Evolutionary conservation across 1,140 invertebrate species (phyloP), one percentile per base, ranked within the genome.

Genomic region (Tetranychus urticae): DNA sequence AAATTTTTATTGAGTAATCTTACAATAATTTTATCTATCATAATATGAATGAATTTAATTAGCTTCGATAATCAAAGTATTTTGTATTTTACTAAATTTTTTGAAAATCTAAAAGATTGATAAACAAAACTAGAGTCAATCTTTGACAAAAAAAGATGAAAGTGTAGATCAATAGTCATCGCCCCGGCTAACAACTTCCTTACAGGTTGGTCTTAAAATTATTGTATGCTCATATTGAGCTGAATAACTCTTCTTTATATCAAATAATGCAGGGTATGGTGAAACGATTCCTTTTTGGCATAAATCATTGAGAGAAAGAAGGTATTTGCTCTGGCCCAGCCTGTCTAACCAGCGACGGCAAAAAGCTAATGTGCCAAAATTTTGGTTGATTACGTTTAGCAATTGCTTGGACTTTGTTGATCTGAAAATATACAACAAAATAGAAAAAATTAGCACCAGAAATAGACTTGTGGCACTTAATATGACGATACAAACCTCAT

Each of bases 151-250:
- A 47, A 8, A n/a, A 8, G 46, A 47, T 12, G 3, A n/a, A 47
- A 3, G 7, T 3, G 23, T 12, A 47, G 12, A 47, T 55, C 14
- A 56, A 56, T 56, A 98, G 73, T 99, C 94, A 61, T 88, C 84
- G 58, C 94, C 94, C 62, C 92, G 81, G 13, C 88, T 94, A 34
- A 98, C 82, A 5, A 98, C 82, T 77, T 99, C 96, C 75, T 99
- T 99, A 77, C 92, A 98, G 0, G 93, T 97, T 13, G 96, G 94
- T 68, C 94, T 78, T 55, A 99, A 77, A 55, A 99, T 80, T 68
- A 99, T 88, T 1, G 96, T 99, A 73, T 99, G 96, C 72, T 99
- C 96, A 72, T 88, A 99, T 74, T 99, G 96, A 56, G 96, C 96
- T 0, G 94, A 99, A 73, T 97, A 99, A 71, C 85, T 93, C 61